These are phyloP conservation scores for Hedychridium roseum DNA, from an alignment of 2,888 invertebrate genomes.

Conservation along the genomic window DNA sequence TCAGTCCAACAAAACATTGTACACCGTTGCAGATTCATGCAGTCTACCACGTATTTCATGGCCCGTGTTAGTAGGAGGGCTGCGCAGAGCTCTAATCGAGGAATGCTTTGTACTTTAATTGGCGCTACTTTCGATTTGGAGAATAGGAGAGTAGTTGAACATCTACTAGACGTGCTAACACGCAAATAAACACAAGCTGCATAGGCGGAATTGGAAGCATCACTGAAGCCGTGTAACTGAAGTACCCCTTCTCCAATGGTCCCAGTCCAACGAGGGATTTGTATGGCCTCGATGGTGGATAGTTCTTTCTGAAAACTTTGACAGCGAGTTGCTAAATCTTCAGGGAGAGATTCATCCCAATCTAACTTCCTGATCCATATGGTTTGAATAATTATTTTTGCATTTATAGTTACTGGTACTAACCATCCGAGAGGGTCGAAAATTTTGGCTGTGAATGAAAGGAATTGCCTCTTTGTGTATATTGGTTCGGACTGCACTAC, in stretches of 20 bases:
- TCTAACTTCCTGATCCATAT: not conserved
- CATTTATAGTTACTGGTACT: not conserved
- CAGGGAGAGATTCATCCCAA: not conserved
- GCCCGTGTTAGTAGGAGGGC: not conserved
- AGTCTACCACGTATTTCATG: not conserved
- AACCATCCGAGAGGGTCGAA: not conserved
- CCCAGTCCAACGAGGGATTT: not conserved
- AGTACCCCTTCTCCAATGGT: not conserved
- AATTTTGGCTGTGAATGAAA: not conserved
- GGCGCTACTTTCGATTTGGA: slow-evolving; percentile 4
- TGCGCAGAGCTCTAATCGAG: slow-evolving; percentile 7
- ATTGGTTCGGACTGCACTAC: not conserved
- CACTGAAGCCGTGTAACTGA: not conserved
- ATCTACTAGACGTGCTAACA: not conserved
- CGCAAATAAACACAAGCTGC: not conserved
- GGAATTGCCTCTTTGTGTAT: not conserved
- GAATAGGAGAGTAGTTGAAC: not conserved
- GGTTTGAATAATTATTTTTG: not conserved
- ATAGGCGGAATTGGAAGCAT: not conserved
- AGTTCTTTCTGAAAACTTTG: not conserved
- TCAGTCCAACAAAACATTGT: slow-evolving; percentile 1
- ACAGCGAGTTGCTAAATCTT: not conserved
- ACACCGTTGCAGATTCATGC: not conserved
- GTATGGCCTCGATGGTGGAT: not conserved
- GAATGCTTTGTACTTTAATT: slow-evolving; percentile 4